Conservation (phyloP, 2,888 invertebrate genomes). For the Oligia latruncula region DNA sequence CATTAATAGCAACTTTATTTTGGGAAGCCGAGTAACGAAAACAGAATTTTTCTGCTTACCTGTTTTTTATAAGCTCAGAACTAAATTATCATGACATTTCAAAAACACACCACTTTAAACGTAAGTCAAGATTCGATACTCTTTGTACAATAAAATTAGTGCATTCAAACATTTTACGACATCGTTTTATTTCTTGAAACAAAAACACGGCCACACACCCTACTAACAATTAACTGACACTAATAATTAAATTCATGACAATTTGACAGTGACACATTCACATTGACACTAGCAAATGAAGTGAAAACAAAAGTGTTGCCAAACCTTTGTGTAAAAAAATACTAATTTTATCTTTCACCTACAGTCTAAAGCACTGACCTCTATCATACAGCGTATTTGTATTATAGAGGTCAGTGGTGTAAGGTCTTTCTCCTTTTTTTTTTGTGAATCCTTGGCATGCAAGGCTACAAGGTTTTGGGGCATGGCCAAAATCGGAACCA, state of each 20-base stretch:
- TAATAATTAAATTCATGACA: conserved; percentile 5
- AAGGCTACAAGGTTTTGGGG: not conserved
- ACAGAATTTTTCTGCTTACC: conserved; percentile 53
- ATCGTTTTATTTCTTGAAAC: conserved; percentile 72
- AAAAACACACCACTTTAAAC: conserved; percentile 73
- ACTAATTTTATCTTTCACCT: conserved; percentile 3
- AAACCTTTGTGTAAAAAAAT: conserved; percentile 8
- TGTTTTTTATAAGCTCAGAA: conserved; percentile 34
- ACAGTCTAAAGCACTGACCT: no score
- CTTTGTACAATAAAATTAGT: conserved; percentile 71
- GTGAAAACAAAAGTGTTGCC: conserved; percentile 25
- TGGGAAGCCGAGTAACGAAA: conserved; percentile 24
- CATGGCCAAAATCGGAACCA: not conserved
- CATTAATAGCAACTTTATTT: conserved; percentile 23
- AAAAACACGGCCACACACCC: conserved; percentile 79
- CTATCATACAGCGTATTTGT: no score
- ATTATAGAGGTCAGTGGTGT: no score
- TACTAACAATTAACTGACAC: conserved; percentile 68
- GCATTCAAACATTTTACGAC: conserved; percentile 80
- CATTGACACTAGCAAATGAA: conserved; percentile 16
- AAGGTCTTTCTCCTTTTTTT: not conserved
- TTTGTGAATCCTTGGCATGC: not conserved
- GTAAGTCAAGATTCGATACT: conserved; percentile 68
- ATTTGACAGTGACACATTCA: conserved; percentile 29
- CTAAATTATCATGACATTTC: conserved; percentile 71